Base-by-base conservation (phyloP, 2,797 vertebrate species). In the Nannoperca australis region DNA sequence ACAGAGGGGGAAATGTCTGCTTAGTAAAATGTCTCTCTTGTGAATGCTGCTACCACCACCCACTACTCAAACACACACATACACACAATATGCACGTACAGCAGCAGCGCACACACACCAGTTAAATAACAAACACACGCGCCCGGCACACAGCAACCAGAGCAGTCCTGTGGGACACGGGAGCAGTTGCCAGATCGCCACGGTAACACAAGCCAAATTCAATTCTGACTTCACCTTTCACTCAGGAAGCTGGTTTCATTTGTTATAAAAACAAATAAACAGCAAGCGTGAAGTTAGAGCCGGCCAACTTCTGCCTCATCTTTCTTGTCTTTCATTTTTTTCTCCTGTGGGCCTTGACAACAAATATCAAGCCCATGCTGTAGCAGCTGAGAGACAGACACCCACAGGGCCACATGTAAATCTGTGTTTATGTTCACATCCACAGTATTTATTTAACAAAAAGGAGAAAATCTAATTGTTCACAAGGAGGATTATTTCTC, bases 1-100 rank as follows among this genome's bases (percentile, higher is more conserved):
- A 96, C 93, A 95, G 92, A 93, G 93, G 93, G 93, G 94, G 94
- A 94, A 96, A 95, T 94, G 94, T 95, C 93, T 94, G 93, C 93
- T 95, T 95, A 94, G 93, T 94, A 94, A 95, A 96, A 95, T 94
- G 94, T 94, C 90, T 87, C 92, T 93, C 91, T 91, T 34, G 84
- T 92, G 91, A 91, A 91, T 81, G 83, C 90, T 87, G 89, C 90
- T 93, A 88, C 91, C 82, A 82, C 90, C 88, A 88, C 92, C 86
- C 87, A 82, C 88, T 70, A 83, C 88, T 87, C 76, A 85, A 69
- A 81, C 77, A 88, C 88, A 85, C 70, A 80, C 66, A 79, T 63
- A 45, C 61, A 73, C 78, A 70, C 51, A 62, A 18, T 36, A 60
- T 56, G 70, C 47, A 32, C 32, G 24, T 6, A 80, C 56, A 76